Evolutionary conservation across 1,140 invertebrate species (phyloP).

Genomic region (Diorhabda elongata): DNA sequence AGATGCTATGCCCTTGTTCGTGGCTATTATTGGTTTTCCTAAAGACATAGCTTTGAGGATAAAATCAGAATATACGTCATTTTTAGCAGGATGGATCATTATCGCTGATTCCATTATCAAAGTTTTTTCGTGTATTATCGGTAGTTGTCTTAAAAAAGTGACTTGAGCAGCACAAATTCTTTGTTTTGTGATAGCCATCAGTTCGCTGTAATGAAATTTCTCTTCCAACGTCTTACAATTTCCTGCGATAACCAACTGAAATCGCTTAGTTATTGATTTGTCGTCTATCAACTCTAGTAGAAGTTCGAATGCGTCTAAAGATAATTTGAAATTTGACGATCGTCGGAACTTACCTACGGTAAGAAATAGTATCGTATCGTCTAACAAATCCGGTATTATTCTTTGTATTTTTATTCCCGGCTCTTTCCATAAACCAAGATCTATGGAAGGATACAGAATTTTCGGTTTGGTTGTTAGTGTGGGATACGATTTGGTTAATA

Average conservation of each 20-base stretch:
- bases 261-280: constrained; percentile 25
- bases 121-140: constrained; percentile 39
- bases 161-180: constrained; percentile 37
- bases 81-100: constrained; percentile 34
- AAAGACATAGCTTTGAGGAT: constrained; percentile 35
- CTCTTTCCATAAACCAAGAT: constrained; percentile 38
- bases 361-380: constrained; percentile 35
- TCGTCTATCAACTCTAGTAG: constrained; percentile 29
- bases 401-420: constrained; percentile 33
- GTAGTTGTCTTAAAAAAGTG: constrained; percentile 37
- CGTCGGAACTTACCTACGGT: constrained; percentile 36
- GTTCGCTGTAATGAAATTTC: constrained; percentile 34
- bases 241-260: constrained; percentile 40
- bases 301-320: constrained; percentile 38
- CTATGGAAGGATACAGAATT: constrained; percentile 35
- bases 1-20: constrained; percentile 36
- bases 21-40: constrained; percentile 38
- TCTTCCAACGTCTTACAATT: constrained; percentile 32
- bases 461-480: constrained; percentile 23
- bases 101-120: constrained; percentile 34
- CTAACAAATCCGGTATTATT: constrained; percentile 39
- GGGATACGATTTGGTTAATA: constrained; percentile 37
- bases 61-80: constrained; percentile 38
- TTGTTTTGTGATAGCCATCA: constrained; percentile 32
- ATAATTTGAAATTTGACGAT: constrained; percentile 39